These are phyloP conservation scores for Mythimna vitellina DNA, from an alignment of 2,888 invertebrate genomes.

Conservation along the genomic window DNA sequence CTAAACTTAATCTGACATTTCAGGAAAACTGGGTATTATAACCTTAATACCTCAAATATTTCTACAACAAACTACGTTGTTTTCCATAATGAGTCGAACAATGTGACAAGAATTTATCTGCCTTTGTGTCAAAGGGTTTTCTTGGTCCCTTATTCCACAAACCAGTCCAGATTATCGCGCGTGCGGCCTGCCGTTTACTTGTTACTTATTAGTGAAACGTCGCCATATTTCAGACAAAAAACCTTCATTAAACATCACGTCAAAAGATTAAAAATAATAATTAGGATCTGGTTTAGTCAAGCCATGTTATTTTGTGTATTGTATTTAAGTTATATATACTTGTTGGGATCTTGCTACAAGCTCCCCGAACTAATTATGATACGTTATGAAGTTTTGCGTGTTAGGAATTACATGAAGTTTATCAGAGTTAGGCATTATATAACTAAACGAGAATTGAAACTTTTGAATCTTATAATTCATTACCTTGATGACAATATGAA, in stretches of 20 bases:
- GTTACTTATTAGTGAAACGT: conserved; percentile 59
- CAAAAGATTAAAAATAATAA: conserved; percentile 44
- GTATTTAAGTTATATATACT: conserved; percentile 1
- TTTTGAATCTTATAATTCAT: conserved; percentile 13
- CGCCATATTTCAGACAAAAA: conserved; percentile 57
- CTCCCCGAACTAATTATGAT: conserved; percentile 23
- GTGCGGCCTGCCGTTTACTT: conserved; percentile 61
- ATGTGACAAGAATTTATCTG: conserved; percentile 51
- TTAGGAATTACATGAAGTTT: conserved; percentile 17
- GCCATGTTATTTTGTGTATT: conserved; percentile 1
- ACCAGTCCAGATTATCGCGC: conserved; percentile 54
- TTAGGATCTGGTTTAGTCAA: conserved; percentile 25
- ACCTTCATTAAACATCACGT: conserved; percentile 47
- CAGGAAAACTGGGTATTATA: conserved; percentile 13
- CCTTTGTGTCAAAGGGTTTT: conserved; percentile 48
- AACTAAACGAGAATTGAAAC: conserved; percentile 7
- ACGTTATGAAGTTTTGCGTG: conserved; percentile 31
- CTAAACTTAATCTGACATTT: conserved; percentile 17
- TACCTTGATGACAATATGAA: not conserved
- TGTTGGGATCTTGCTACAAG: not conserved
- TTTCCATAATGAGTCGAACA: conserved; percentile 50
- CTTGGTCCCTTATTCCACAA: conserved; percentile 49
- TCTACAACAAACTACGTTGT: conserved; percentile 38
- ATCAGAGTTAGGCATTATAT: not conserved
- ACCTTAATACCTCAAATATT: conserved; percentile 52